phyloP scores from a whole-genome alignment of 2,797 vertebrate genomes.

The Hyperoplus immaculatus region DNA sequence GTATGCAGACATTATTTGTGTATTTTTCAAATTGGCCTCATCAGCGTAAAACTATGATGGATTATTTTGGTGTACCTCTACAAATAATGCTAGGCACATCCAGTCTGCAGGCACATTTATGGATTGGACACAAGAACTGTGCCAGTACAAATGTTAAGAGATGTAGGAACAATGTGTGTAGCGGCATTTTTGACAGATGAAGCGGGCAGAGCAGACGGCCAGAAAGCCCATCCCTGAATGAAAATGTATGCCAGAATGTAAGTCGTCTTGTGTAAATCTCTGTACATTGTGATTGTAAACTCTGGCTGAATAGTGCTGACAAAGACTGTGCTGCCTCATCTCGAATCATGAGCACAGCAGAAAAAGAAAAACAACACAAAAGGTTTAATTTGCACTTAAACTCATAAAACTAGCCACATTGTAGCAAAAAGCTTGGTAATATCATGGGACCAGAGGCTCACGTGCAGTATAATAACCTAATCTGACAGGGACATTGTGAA shows the following conservation, averaged over 20 bases:
- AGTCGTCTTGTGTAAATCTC: constrained; percentile 37
- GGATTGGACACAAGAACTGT: not conserved
- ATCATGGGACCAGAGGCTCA: not conserved
- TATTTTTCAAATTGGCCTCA: too few relatives aligned
- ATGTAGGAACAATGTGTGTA: not conserved
- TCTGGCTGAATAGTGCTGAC: constrained; percentile 47
- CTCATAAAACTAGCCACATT: constrained; percentile 2
- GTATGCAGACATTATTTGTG: too few relatives aligned
- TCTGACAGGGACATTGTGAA: constrained; percentile 1
- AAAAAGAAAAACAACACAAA: constrained; percentile 29
- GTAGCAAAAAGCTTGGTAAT: not conserved
- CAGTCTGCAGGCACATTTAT: constrained; percentile 5
- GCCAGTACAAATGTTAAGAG: not conserved
- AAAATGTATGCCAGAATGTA: constrained; percentile 16
- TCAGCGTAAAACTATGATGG: too few relatives aligned
- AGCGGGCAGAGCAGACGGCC: not conserved
- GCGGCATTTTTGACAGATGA: constrained; percentile 13
- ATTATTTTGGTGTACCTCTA: not conserved
- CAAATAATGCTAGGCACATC: not conserved
- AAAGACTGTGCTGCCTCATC: constrained; percentile 29
- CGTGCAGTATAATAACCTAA: constrained; percentile 1
- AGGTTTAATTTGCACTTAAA: constrained; percentile 28
- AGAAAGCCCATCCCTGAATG: constrained; percentile 6
- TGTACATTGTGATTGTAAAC: constrained; percentile 52
- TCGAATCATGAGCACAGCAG: constrained; percentile 47